phyloP scores from a whole-genome alignment of 2,797 vertebrate genomes.

The Anguilla megastoma region DNA sequence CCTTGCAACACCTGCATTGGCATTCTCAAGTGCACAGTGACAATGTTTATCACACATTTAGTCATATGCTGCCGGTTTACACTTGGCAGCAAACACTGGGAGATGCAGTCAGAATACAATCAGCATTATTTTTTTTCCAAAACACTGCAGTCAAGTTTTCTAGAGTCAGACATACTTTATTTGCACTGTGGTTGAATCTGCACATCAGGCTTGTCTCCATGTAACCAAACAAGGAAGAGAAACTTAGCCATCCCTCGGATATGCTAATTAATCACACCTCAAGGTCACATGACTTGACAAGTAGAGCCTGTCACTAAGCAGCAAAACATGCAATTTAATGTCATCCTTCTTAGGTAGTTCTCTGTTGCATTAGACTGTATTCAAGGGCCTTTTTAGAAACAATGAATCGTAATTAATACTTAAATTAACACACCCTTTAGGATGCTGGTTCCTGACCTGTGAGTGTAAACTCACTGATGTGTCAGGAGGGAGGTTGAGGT shows the following conservation, averaged over 20 bases:
- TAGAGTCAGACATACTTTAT: not conserved
- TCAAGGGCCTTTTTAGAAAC: not conserved
- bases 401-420: not conserved
- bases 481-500: too few relatives aligned
- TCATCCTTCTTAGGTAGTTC: not conserved
- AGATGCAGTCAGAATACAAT: not conserved
- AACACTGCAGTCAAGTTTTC: not conserved
- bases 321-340: not conserved
- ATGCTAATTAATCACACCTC: conserved; percentile 35
- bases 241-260: conserved; percentile 15
- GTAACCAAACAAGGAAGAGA: conserved; percentile 17
- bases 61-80: not conserved
- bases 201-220: not conserved
- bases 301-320: not conserved
- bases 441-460: not conserved
- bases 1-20: not conserved
- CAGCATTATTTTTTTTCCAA: not conserved
- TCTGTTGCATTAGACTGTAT: not conserved
- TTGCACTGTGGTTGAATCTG: not conserved
- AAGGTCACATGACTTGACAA: not conserved
- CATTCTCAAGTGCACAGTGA: not conserved
- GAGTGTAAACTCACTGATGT: not conserved
- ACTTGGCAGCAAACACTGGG: not conserved
- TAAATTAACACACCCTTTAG: not conserved
- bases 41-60: not conserved